phyloP scores from a whole-genome alignment of 1,140 invertebrate genomes.

The Coboldia fuscipes region DNA sequence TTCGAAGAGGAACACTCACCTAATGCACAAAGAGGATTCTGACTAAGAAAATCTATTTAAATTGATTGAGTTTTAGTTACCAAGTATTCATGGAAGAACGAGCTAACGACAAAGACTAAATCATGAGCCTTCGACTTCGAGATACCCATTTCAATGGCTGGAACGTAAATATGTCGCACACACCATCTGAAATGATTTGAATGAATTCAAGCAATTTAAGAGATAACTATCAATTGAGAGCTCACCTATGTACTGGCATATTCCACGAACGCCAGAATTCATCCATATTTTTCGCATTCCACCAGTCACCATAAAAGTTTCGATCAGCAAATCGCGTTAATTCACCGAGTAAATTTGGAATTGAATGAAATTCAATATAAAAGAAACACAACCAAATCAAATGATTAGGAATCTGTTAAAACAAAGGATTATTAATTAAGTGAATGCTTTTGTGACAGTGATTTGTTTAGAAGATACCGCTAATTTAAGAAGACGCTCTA shows the following conservation, averaged over 20 bases:
- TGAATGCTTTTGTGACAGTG: slow-evolving; percentile 1
- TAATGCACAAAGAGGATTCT: slow-evolving; percentile 8
- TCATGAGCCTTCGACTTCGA: slow-evolving; percentile 48
- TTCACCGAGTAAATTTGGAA: slow-evolving; percentile 84
- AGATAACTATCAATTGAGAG: background rate
- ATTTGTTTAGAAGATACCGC: slow-evolving; percentile 35
- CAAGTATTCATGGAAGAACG: slow-evolving; percentile 96
- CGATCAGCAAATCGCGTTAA: slow-evolving; percentile 88
- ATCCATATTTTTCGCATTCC: slow-evolving; percentile 91
- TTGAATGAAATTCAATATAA: slow-evolving; percentile 91
- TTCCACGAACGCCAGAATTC: slow-evolving; percentile 98
- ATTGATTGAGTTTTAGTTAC: slow-evolving; percentile 25
- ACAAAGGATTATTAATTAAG: background rate
- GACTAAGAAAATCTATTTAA: background rate
- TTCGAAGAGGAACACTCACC: slow-evolving; percentile 79
- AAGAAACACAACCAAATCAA: slow-evolving; percentile 94
- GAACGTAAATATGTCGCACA: slow-evolving; percentile 78
- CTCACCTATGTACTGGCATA: slow-evolving; percentile 84
- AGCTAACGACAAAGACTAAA: slow-evolving; percentile 87
- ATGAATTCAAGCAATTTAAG: background rate
- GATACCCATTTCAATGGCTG: slow-evolving; percentile 66
- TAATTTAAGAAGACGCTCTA: slow-evolving; percentile 63
- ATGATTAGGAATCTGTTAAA: slow-evolving; percentile 83
- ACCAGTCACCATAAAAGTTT: slow-evolving; percentile 97
- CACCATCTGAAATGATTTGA: slow-evolving; percentile 26